Conservation (phyloP, 2,113 vertebrate species). For the Philantomba maxwellii region DNA sequence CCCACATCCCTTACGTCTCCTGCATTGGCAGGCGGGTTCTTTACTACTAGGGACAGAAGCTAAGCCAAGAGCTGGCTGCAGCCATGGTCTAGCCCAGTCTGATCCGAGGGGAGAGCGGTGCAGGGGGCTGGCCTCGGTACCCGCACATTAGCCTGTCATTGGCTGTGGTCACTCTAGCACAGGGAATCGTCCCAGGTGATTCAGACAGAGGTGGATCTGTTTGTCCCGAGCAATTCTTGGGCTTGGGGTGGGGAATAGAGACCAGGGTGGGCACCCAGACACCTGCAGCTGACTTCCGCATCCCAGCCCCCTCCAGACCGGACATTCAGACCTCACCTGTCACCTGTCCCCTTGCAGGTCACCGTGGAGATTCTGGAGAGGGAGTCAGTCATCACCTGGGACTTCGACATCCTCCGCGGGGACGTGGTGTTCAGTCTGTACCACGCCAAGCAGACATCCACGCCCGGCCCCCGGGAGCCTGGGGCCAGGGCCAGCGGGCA, state of each 20-base stretch:
- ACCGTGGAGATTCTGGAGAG: constrained; percentile 83
- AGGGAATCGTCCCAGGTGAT: not conserved
- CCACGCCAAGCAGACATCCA: constrained; percentile 79
- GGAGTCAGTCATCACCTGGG: constrained; percentile 88
- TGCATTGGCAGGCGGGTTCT: not conserved
- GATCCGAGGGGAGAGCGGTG: rapidly evolving
- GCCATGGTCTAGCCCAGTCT: not conserved
- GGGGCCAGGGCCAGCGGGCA: constrained; percentile 70
- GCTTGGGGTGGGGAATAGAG: not conserved
- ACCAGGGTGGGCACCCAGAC: not conserved
- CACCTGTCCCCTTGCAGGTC: constrained; percentile 69
- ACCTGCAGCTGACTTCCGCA: not conserved
- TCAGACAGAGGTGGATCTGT: not conserved
- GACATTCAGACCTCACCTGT: not conserved
- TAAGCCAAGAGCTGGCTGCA: not conserved
- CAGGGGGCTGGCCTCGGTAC: not conserved
- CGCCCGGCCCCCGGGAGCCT: constrained; percentile 56
- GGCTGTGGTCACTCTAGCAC: not conserved
- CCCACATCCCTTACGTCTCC: not conserved
- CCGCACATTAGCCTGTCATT: no score
- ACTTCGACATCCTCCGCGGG: constrained; percentile 87
- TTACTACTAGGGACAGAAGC: not conserved
- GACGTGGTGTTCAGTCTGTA: constrained; percentile 87
- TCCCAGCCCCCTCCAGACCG: not conserved
- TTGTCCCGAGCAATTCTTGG: not conserved